Base-by-base conservation (phyloP, 2,888 invertebrate genomes). In the Aleiodes leptofemur region DNA sequence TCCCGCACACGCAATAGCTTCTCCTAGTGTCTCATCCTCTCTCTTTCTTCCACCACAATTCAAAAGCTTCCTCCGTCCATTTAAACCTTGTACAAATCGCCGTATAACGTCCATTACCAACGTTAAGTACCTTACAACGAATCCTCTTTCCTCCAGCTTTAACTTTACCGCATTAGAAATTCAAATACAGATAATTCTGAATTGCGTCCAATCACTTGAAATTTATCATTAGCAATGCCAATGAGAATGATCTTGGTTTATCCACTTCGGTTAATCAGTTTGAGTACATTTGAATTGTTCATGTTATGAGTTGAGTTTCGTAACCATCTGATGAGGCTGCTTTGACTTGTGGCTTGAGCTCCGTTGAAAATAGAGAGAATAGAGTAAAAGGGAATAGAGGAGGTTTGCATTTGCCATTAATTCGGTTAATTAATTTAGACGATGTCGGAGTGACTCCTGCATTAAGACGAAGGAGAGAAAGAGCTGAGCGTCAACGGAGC, bases 401-500 rank as follows among this genome's bases (percentile, higher is more conserved):
- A 7, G 16, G 43, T 64, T 64, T 64, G 64, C 48, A 43, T 64
- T 64, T 23, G 64, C 64, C 64, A 64, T 64, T 64, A 64, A 64
- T 64, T 64, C 23, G 23, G 64, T 43, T 72, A 53, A 64, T 72
- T 51, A 8, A 85, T 86, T 72, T 82, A 89, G 88, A 86, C 83
- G 93, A 93, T 84, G 95, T 94, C 85, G 96, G 96, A 82, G 93
- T 96, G 38, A 96, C 94, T 38, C 95, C 96, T 59, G 96, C 95
- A 71, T 90, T 97, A 78, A 92, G 95, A 83, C 92, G 96, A 83
- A 92, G 97, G 77, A 92, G 96, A 77, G 96, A 96, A 86, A 92
- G 97, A 79, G 96, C 94, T 61, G 96, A 96, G 82, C 92, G 97
- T 78, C 96, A 97, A 86, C 93, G 95, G 73, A 95, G 95, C 86